phyloP scores from a whole-genome alignment of 1,140 invertebrate genomes.

The Rhopalosiphum padi region DNA sequence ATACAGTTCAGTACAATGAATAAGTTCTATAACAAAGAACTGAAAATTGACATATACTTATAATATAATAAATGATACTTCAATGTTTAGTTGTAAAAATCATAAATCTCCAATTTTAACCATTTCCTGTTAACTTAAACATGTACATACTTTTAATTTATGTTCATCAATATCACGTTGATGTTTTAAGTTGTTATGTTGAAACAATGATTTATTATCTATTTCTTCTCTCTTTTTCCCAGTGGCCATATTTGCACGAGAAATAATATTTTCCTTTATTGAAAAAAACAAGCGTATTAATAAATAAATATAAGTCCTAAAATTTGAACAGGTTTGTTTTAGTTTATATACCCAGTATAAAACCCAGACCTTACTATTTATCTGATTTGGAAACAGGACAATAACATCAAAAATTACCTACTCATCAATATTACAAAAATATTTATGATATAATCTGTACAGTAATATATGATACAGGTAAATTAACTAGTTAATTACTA shows the following conservation, averaged over 20 bases:
- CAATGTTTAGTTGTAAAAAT: not conserved
- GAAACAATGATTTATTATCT: slow-evolving; percentile 80
- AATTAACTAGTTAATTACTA: not conserved
- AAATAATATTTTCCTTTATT: slow-evolving; percentile 51
- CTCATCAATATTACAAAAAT: not conserved
- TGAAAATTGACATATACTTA: not conserved
- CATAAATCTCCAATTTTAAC: not conserved
- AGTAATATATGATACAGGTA: not conserved
- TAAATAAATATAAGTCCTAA: not conserved
- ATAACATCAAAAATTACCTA: not conserved
- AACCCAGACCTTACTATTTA: not conserved
- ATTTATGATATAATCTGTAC: not conserved
- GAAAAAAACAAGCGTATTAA: not conserved
- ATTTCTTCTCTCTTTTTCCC: slow-evolving; percentile 81
- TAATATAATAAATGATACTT: not conserved
- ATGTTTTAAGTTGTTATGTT: slow-evolving; percentile 87
- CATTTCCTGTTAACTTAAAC: not conserved
- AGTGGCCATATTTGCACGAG: not conserved
- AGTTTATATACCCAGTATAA: not conserved
- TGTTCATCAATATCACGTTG: slow-evolving; percentile 92
- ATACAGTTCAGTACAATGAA: not conserved
- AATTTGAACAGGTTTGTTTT: not conserved
- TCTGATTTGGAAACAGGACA: not conserved
- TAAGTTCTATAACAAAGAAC: not conserved
- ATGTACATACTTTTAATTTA: slow-evolving; percentile 76